Conservation (phyloP, 2,113 vertebrate species). For the Sinocyclocheilus grahami region DNA sequence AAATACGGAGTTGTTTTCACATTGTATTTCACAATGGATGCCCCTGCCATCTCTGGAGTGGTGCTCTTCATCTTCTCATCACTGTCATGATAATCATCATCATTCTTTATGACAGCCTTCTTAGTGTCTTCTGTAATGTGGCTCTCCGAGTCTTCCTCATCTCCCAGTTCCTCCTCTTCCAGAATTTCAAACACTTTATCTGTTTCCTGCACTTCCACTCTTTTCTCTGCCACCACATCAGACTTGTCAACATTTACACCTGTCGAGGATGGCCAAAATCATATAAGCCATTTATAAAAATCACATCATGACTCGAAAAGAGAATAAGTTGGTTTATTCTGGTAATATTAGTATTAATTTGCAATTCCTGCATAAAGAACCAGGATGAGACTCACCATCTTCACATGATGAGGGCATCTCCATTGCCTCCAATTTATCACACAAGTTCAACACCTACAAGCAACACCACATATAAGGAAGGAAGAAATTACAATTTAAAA, state of each 20-base stretch:
- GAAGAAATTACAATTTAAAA: no score
- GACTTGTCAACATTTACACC: conserved; percentile 20
- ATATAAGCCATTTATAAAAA: not conserved
- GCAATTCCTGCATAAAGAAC: not conserved
- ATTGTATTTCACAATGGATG: conserved; percentile 78
- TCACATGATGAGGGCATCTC: conserved; percentile 63
- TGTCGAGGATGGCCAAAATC: not conserved
- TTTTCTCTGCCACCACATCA: conserved; percentile 9
- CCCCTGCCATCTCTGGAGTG: conserved; percentile 60
- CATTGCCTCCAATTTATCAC: conserved; percentile 74
- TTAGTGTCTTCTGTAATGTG: not conserved
- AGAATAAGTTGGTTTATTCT: no score
- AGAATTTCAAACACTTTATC: conserved; percentile 30
- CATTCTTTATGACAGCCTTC: conserved; percentile 48
- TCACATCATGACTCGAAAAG: not conserved
- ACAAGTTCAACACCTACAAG: conserved; percentile 74
- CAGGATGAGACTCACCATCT: conserved; percentile 70
- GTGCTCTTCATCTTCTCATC: conserved; percentile 59
- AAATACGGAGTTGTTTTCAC: conserved; percentile 81
- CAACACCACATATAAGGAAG: no score
- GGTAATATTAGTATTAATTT: not conserved
- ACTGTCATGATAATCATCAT: conserved; percentile 36
- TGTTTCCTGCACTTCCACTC: conserved; percentile 13
- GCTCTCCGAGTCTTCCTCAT: not conserved
- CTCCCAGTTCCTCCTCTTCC: conserved; percentile 1